Evolutionary conservation across 2,113 vertebrate genomes (phyloP), one percentile per base, ranked within the genome.

Genomic region (Brachyhypopomus gauderio): DNA sequence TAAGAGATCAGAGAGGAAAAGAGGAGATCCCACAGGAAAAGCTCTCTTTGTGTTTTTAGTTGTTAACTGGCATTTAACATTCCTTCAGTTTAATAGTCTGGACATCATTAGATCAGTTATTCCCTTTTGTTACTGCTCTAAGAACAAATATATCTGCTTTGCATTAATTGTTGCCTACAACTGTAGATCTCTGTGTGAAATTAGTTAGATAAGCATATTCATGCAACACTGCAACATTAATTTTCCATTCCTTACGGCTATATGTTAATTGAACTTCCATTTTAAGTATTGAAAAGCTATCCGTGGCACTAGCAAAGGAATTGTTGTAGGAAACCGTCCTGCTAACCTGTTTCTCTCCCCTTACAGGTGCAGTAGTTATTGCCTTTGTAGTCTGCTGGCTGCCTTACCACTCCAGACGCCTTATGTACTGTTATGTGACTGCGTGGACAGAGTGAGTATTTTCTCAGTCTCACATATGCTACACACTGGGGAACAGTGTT

Each of bases 321-420:
- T 17, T 45, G 36, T 4, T 56, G 0, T 55, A 56, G 6, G 66
- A 60, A 56, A n/a, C 77, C 17, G 22, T 25, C 45, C 16, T 23
- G 23, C 62, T 74, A n/a, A 52, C 36, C 12, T 8, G 0, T 60
- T 22, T 63, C 16, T 48, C 71, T 75, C 6, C 70, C 45, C 73
- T 25, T 74, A 2, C 88, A 99, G 97, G 97, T 36, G 96, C 93
- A 0, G 97, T 99, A 90, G 96, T 99, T 82, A 92, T 98, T 0
- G 97, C 97, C 80, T 99, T 99, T 0, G 96, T 98, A 89, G 94
- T 98, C 81, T 99, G 97, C 91, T 98, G 96, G 96, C 93, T 98
- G 84, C 97, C 97, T 0, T 99, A 99, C 85, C 97, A 99, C 5
- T 87, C 93, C 0, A 94, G 97, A 2, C 94, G 97, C 0, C 95